Evolutionary conservation across 37 sponge, comb jelly and placozoan genomes (phyloP), one percentile per base, ranked within the genome.

Genomic region (Cliona cf. orientalis): DNA sequence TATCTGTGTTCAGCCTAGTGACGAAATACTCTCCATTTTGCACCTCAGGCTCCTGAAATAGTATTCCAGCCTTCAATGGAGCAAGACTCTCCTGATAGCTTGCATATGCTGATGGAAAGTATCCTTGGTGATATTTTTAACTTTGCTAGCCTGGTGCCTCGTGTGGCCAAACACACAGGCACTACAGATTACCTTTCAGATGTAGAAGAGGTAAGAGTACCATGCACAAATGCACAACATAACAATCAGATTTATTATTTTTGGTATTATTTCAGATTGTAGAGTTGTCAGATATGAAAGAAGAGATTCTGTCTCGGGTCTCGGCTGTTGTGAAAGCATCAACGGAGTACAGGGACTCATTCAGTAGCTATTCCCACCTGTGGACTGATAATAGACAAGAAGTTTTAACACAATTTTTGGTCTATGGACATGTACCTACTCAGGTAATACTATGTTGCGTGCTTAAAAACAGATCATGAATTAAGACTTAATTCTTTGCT

Each of bases 371-470:
- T 67, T 63, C 94, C 33, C 91, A 98, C 80, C 89, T 98, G 46
- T 98, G 99, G 99, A 87, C 86, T 42, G 99, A 98, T 56, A 92
- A 98, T 70, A 56, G 96, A 21, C 82, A 93, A 25, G 97, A 97
- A 80, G 93, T 98, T 86, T 85, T 98, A 75, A 46, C 76, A 1
- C 96, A 96, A 89, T 98, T 98, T 76, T 89, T 98, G 70, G 73
- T 84, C 42, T 98, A 98, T 73, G 93, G 93, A 25, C 99, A 94
- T 64, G 88, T 98, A 34, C 84, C 89, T 25, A 98, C 96, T 2
- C 75, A 84, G 40, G 97, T 61, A 49, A n/a, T n/a, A n/a, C 14
- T 19, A 49, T 49, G 14, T 49, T 49, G 53, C 53, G 14, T 49
- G 53, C 9, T 6, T 25, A n/a, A 61, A 6, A 61, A 6, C 22